Evolutionary conservation across 2,888 invertebrate genomes (phyloP).

Genomic region (Andrena haemorrhoa): DNA sequence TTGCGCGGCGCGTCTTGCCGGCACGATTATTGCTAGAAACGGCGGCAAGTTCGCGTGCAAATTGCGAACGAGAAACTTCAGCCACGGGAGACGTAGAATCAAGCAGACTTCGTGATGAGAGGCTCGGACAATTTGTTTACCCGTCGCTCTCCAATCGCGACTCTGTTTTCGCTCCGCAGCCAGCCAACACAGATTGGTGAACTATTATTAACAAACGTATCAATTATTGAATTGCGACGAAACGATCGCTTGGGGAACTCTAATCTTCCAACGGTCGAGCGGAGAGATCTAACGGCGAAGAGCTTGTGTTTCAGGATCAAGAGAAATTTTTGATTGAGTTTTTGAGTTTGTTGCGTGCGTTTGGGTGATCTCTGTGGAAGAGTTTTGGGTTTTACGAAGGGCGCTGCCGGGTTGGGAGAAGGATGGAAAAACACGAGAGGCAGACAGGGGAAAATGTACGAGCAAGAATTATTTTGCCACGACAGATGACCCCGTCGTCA

Average conservation of each 20-base stretch:
- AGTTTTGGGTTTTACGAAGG: not conserved
- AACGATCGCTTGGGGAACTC: not conserved
- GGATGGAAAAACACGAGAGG: slow-evolving; percentile 61
- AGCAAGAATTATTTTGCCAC: slow-evolving; percentile 63
- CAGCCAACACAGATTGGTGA: slow-evolving; percentile 11
- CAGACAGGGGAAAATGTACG: slow-evolving; percentile 43
- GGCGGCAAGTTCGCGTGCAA: too few species aligned
- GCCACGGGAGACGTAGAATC: slow-evolving; percentile 5
- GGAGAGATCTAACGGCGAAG: not conserved
- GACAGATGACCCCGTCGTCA: slow-evolving; percentile 68
- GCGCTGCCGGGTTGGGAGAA: not conserved
- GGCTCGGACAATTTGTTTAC: slow-evolving; percentile 44
- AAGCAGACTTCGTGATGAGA: not conserved
- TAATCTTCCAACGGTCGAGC: not conserved
- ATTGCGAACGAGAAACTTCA: not conserved
- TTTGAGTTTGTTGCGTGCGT: too few species aligned
- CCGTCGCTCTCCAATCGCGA: slow-evolving; percentile 32
- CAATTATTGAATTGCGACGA: slow-evolving; percentile 31
- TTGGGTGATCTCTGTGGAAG: too few species aligned
- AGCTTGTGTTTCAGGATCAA: too few species aligned
- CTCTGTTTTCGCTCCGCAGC: slow-evolving; percentile 34
- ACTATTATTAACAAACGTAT: slow-evolving; percentile 25
- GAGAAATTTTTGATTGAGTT: too few species aligned
- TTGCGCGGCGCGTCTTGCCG: slow-evolving; percentile 4
- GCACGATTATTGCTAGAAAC: slow-evolving; percentile 18